Evolutionary conservation across 2,797 vertebrate species (phyloP).

Genomic region (Pantherophis vulpinus): DNA sequence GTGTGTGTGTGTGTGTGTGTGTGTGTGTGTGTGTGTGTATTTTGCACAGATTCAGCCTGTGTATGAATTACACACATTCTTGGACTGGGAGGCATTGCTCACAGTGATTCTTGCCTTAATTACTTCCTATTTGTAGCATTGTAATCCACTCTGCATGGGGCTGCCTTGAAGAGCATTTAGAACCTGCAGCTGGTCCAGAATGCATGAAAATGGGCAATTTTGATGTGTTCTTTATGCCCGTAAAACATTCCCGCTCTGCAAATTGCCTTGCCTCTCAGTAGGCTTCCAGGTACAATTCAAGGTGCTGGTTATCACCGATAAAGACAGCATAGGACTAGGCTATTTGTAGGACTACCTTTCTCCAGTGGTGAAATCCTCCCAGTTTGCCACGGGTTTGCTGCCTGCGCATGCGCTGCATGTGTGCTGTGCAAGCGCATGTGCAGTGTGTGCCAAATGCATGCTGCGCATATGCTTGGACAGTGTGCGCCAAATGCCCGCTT

Average conservation of each 20-base stretch:
- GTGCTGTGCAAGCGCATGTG: too few relatives aligned
- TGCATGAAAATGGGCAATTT: background rate
- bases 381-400: too few relatives aligned
- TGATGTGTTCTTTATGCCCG: background rate
- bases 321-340: too few relatives aligned
- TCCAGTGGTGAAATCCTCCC: too few relatives aligned
- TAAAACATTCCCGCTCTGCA: background rate
- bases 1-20: too few relatives aligned
- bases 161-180: background rate
- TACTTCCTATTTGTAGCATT: background rate
- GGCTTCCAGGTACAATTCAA: background rate
- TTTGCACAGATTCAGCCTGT: background rate
- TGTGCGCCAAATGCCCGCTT: too few relatives aligned
- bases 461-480: too few relatives aligned
- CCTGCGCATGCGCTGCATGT: too few relatives aligned
- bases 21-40: too few relatives aligned
- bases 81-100: background rate
- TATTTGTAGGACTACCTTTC: background rate
- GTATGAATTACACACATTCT: background rate
- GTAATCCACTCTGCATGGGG: background rate
- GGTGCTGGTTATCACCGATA: background rate
- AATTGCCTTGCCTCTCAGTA: background rate
- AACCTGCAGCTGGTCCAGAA: background rate
- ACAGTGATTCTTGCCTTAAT: background rate
- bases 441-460: too few relatives aligned